Conservation (phyloP, 30 jellyfish, hydroid and myxozoan genomes). For the Aurelia aurita complex sp. Pacific region DNA sequence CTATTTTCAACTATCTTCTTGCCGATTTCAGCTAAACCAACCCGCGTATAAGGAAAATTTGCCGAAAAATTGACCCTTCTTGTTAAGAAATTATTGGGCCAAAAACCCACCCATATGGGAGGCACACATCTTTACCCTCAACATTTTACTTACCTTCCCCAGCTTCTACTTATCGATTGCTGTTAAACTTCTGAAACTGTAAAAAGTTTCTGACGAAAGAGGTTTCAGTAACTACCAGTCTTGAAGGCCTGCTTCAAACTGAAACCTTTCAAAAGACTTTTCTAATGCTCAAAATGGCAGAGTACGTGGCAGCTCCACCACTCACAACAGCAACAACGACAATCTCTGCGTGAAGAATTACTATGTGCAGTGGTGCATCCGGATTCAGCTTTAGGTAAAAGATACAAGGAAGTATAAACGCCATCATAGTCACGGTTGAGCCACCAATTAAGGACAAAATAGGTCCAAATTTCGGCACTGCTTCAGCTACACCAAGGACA, state of each 20-base stretch:
- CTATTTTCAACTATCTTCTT: too few relatives aligned
- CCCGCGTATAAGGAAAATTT: too few relatives aligned
- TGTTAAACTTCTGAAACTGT: too few relatives aligned
- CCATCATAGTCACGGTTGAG: conserved; percentile 94
- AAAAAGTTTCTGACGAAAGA: too few relatives aligned
- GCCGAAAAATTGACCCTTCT: too few relatives aligned
- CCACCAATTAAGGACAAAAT: conserved; percentile 89
- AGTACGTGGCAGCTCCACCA: conserved; percentile 86
- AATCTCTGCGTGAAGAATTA: conserved; percentile 78
- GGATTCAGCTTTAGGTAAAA: conserved; percentile 64
- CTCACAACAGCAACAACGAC: conserved; percentile 67
- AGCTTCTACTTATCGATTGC: too few relatives aligned
- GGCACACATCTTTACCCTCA: too few relatives aligned
- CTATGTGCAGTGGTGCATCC: conserved; percentile 55
- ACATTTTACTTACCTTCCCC: too few relatives aligned
- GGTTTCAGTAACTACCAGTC: too few relatives aligned
- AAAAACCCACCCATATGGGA: too few relatives aligned
- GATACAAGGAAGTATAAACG: conserved; percentile 83
- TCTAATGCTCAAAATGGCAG: conserved; percentile 62
- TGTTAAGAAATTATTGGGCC: too few relatives aligned
- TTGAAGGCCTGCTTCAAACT: background rate
- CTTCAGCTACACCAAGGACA: conserved; percentile 88
- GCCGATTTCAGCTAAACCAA: too few relatives aligned
- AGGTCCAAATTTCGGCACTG: conserved; percentile 89
- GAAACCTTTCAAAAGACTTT: conserved; percentile 34